Evolutionary conservation across 2,797 vertebrate genomes (phyloP).

Genomic region (Apodemus agrarius): DNA sequence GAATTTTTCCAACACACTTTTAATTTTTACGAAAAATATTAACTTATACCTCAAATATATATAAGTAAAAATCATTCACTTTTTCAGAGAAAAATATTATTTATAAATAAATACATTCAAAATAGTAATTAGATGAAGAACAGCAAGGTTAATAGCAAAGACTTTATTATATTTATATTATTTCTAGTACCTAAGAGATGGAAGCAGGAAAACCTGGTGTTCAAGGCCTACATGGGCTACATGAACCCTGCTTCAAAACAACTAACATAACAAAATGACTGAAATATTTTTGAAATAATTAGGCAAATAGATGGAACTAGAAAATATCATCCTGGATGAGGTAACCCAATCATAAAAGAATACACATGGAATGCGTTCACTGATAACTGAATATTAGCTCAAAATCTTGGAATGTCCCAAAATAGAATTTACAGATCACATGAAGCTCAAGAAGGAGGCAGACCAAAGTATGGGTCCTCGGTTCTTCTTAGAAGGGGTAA

Average conservation of each 20-base stretch:
- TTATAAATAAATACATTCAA: not conserved
- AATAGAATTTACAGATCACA: too few relatives aligned
- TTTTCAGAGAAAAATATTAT: not conserved
- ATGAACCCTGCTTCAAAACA: not conserved
- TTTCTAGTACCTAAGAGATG: not conserved
- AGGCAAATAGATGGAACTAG: too few relatives aligned
- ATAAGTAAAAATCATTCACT: not conserved
- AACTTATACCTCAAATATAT: not conserved
- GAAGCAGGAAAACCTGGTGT: not conserved
- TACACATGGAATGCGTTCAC: too few relatives aligned
- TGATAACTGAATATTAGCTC: too few relatives aligned
- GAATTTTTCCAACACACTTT: not conserved
- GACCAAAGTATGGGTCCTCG: too few relatives aligned
- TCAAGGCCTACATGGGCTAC: not conserved
- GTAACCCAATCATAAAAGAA: too few relatives aligned
- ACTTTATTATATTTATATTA: not conserved
- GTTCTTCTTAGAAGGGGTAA: too few relatives aligned
- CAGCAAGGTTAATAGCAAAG: not conserved
- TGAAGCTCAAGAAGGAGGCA: too few relatives aligned
- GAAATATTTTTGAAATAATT: not conserved
- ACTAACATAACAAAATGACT: not conserved
- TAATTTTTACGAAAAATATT: not conserved
- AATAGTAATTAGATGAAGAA: not conserved
- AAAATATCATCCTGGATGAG: too few relatives aligned
- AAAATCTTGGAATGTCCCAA: too few relatives aligned